Percentiles rank a stretch among this genome's conserved stretches.
phyloP scores from a whole-genome alignment of 2,113 vertebrate genomes.

The Paratilapia polleni region DNA sequence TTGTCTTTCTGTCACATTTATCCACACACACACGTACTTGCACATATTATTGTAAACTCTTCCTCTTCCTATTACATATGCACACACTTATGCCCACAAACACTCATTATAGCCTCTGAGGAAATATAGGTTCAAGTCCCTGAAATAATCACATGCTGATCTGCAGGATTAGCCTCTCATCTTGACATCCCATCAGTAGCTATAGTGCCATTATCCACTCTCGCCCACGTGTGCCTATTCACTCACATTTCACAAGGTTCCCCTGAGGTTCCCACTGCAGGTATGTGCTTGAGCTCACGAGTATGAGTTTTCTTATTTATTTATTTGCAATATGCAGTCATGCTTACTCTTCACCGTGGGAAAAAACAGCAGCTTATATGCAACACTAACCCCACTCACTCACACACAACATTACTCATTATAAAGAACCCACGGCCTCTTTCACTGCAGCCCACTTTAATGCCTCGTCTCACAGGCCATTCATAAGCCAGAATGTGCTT shows the following conservation, averaged over 20 bases:
- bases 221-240: neutral
- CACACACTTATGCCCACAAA: neutral
- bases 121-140: constrained; percentile 35
- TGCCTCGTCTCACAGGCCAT: constrained; percentile 36
- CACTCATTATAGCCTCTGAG: constrained; percentile 16
- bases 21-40: neutral
- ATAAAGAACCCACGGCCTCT: constrained; percentile 19
- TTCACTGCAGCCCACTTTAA: constrained; percentile 26
- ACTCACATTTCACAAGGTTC: constrained; percentile 5
- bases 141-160: constrained; percentile 52
- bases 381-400: neutral
- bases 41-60: neutral
- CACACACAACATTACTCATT: constrained; percentile 35
- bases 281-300: neutral
- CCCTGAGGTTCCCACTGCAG: neutral
- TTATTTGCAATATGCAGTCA: neutral
- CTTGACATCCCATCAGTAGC: constrained; percentile 36
- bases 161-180: constrained; percentile 50
- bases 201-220: neutral
- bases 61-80: neutral
- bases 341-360: neutral
- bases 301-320: neutral
- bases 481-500: constrained; percentile 45
- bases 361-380: constrained; percentile 7
- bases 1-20: neutral